phyloP scores from a whole-genome alignment of 1,140 invertebrate species.

The Pectinophora gossypiella region DNA sequence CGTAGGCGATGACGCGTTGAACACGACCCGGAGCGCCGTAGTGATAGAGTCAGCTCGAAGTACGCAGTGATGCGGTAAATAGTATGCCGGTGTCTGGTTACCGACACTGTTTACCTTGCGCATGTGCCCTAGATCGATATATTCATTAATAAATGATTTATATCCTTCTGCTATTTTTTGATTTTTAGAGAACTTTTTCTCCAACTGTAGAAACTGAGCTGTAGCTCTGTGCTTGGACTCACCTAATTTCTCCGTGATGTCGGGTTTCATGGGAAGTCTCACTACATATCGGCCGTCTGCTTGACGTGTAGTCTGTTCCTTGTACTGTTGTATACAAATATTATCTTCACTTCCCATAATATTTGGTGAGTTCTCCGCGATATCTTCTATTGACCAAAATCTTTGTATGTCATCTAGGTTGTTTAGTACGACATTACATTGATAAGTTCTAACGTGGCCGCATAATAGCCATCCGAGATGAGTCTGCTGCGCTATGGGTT shows the following conservation, averaged over 20 bases:
- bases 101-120: background rate
- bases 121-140: slow-evolving; percentile 7
- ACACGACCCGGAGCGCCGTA: slow-evolving; percentile 12
- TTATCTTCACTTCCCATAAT: slow-evolving; percentile 25
- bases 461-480: background rate
- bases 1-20: slow-evolving; percentile 19
- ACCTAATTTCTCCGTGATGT: slow-evolving; percentile 15
- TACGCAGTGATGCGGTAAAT: slow-evolving; percentile 14
- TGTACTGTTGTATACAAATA: slow-evolving; percentile 6
- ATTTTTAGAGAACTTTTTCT: background rate
- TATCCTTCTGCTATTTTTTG: slow-evolving; percentile 16
- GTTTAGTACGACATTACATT: slow-evolving; percentile 3
- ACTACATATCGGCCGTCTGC: slow-evolving; percentile 23
- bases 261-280: slow-evolving; percentile 17
- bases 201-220: slow-evolving; percentile 11
- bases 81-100: background rate
- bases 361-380: slow-evolving; percentile 15
- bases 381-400: slow-evolving; percentile 42
- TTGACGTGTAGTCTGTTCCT: slow-evolving; percentile 10
- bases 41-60: slow-evolving; percentile 5
- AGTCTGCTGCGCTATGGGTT: background rate
- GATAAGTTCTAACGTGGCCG: background rate
- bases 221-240: slow-evolving; percentile 17
- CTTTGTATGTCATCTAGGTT: slow-evolving; percentile 12
- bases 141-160: slow-evolving; percentile 32